Conservation (phyloP, 1,140 invertebrate species). For the Drosophila santomea region DNA sequence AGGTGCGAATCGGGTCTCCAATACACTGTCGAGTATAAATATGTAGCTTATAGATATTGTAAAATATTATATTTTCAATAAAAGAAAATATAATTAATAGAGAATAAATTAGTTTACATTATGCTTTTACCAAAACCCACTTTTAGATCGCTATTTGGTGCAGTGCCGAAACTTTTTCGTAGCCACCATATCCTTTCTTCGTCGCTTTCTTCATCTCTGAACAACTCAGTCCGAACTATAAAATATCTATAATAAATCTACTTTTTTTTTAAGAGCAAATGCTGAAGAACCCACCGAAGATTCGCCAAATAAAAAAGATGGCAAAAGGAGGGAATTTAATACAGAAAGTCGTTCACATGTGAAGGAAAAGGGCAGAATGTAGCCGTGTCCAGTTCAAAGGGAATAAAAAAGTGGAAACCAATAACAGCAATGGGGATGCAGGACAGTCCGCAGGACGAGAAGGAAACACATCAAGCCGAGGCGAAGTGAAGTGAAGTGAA, state of each 20-base stretch:
- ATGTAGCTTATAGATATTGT: no score
- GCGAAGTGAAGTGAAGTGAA: constrained; percentile 25
- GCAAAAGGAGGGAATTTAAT: constrained; percentile 34
- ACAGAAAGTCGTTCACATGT: constrained; percentile 30
- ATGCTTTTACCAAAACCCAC: no score
- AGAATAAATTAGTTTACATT: no score
- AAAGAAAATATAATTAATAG: no score
- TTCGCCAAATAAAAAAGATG: constrained; percentile 48
- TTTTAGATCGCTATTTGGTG: no score
- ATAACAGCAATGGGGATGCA: constrained; percentile 33
- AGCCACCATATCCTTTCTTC: constrained; percentile 9
- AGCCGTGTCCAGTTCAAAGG: constrained; percentile 63
- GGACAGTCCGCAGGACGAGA: constrained; percentile 19
- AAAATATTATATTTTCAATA: no score
- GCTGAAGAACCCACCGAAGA: constrained; percentile 53
- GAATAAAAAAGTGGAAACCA: constrained; percentile 55
- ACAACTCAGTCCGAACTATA: neutral
- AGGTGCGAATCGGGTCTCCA: neutral
- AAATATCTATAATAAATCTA: constrained; percentile 69
- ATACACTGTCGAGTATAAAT: neutral
- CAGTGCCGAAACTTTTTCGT: constrained; percentile 6
- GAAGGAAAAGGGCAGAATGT: constrained; percentile 14
- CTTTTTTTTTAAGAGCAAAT: constrained; percentile 37
- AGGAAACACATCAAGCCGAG: constrained; percentile 23
- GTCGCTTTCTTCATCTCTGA: neutral